These are phyloP conservation scores for Menidia beryllina DNA, from an alignment of 2,113 vertebrate species.

Conservation along the genomic window DNA sequence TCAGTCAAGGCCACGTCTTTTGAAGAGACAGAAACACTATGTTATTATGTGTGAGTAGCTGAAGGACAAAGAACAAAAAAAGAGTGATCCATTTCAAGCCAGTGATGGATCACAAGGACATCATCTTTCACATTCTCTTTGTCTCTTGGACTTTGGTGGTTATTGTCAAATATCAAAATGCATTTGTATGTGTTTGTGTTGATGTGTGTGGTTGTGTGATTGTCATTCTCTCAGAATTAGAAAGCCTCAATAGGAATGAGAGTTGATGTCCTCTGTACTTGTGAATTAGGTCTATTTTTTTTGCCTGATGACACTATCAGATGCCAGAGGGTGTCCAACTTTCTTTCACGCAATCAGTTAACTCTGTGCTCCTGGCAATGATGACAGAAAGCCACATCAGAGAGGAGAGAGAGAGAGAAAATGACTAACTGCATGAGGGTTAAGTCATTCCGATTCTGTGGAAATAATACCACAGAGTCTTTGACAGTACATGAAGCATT, in stretches of 20 bases:
- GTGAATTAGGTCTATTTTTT: constrained; percentile 62
- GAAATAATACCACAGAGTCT: background rate
- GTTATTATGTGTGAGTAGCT: background rate
- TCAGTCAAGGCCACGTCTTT: too few relatives aligned
- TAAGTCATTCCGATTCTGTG: background rate
- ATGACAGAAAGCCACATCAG: constrained; percentile 30
- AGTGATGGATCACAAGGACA: constrained; percentile 2
- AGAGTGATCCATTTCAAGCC: background rate
- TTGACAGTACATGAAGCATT: background rate
- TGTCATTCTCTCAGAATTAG: constrained; percentile 11
- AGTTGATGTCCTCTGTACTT: constrained; percentile 23
- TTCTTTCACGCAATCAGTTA: constrained; percentile 46
- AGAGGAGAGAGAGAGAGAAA: background rate
- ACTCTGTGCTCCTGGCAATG: constrained; percentile 1
- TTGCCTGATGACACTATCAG: constrained; percentile 62
- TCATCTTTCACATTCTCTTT: background rate
- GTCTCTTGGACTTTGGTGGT: constrained; percentile 1
- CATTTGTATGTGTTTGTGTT: background rate
- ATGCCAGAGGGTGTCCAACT: constrained; percentile 40
- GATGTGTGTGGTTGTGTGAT: background rate
- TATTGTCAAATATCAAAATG: constrained; percentile 33
- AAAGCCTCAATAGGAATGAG: constrained; percentile 19
- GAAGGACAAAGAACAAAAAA: constrained; percentile 4
- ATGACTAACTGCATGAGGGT: constrained; percentile 37
- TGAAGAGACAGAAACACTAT: background rate